Conservation (phyloP, 2,888 invertebrate species). For the Deroplatys truncata region DNA sequence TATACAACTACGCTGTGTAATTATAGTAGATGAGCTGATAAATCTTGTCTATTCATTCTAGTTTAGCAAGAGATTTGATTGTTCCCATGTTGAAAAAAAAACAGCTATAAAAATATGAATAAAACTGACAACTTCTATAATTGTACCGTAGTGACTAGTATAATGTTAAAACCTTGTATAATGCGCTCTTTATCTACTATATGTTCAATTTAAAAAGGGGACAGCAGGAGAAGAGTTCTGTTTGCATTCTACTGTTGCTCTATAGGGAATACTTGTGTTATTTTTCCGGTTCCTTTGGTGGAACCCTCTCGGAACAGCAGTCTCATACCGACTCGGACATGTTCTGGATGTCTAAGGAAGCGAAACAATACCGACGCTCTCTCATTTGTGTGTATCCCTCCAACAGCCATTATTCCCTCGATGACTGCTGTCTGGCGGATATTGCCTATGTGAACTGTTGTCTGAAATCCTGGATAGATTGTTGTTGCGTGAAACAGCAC, state of each 20-base stretch:
- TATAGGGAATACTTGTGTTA: slow-evolving; percentile 67
- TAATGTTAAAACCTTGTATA: neutral
- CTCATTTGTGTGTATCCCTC: slow-evolving; percentile 75
- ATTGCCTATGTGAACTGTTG: slow-evolving; percentile 93
- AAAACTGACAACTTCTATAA: neutral
- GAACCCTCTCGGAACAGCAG: slow-evolving; percentile 79
- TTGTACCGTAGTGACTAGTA: neutral
- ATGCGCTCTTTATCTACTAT: neutral
- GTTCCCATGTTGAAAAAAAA: neutral
- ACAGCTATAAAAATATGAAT: neutral
- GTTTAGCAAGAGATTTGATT: neutral
- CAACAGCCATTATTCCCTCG: slow-evolving; percentile 58
- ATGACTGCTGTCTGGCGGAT: slow-evolving; percentile 83
- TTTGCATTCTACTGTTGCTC: neutral
- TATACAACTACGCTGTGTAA: too few species aligned
- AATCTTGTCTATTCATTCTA: neutral
- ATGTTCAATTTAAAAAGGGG: neutral
- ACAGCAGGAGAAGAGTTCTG: neutral
- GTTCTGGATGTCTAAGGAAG: slow-evolving; percentile 87
- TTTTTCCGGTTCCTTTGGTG: slow-evolving; percentile 81
- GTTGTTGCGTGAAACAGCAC: slow-evolving; percentile 84
- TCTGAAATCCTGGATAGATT: slow-evolving; percentile 80
- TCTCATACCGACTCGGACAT: slow-evolving; percentile 72
- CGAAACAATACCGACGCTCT: slow-evolving; percentile 82
- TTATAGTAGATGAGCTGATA: too few species aligned